A percentile compares a stretch with the other conserved stretches of the same genome.
These are phyloP conservation scores for Alethe diademata DNA, from an alignment of 2,113 vertebrate species.

Conservation along the genomic window DNA sequence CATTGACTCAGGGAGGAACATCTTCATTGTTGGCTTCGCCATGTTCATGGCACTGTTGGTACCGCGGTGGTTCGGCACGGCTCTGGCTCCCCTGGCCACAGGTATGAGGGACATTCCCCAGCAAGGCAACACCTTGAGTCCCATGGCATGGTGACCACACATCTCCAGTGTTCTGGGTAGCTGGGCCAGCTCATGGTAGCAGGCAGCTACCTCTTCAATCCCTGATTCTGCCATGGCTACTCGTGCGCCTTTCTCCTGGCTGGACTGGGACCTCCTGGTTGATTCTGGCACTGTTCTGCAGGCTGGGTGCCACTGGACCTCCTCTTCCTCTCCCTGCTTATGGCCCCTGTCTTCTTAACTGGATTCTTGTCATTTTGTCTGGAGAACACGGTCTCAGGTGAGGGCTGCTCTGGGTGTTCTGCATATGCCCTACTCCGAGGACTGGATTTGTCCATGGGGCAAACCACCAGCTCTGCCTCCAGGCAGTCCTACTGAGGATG, in stretches of 20 bases:
- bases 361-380: slow-evolving; percentile 82
- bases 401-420: background rate
- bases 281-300: slow-evolving; percentile 29
- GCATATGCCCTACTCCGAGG: background rate
- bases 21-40: slow-evolving; percentile 86
- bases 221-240: background rate
- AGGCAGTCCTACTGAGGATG: background rate
- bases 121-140: background rate
- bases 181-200: background rate
- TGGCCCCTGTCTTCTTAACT: slow-evolving; percentile 79
- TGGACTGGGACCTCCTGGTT: background rate
- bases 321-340: slow-evolving; percentile 75
- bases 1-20: slow-evolving; percentile 85
- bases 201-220: background rate
- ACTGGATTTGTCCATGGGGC: background rate
- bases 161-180: background rate
- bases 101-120: slow-evolving; percentile 52
- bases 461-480: background rate
- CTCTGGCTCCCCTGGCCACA: slow-evolving; percentile 60
- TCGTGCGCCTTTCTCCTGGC: background rate
- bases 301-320: slow-evolving; percentile 77
- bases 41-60: slow-evolving; percentile 86
- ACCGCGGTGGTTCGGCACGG: slow-evolving; percentile 73
- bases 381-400: slow-evolving; percentile 86
- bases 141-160: background rate